phyloP scores from a whole-genome alignment of 2,797 vertebrate genomes.

The Limnodromus scolopaceus region DNA sequence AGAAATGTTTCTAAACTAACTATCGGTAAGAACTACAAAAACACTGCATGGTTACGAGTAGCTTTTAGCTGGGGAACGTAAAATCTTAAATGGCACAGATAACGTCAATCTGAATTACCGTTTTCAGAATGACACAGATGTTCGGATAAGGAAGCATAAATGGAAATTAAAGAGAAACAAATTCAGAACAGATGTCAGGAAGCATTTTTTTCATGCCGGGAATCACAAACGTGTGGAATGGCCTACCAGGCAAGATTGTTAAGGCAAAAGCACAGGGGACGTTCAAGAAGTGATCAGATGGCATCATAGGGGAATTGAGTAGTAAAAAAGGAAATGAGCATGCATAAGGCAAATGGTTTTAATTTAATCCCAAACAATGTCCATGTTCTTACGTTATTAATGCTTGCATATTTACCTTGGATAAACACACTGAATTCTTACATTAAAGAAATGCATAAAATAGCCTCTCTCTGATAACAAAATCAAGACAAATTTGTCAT shows the following conservation, averaged over 20 bases:
- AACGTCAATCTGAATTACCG: conserved; percentile 82
- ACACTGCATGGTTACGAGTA: conserved; percentile 67
- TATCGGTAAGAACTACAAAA: conserved; percentile 63
- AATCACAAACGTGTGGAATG: conserved; percentile 82
- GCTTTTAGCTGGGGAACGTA: conserved; percentile 81
- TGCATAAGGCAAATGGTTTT: conserved; percentile 75
- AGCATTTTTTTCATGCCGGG: conserved; percentile 80
- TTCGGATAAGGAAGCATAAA: conserved; percentile 86
- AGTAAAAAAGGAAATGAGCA: conserved; percentile 81
- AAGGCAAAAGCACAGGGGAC: conserved; percentile 79
- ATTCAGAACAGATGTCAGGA: conserved; percentile 86
- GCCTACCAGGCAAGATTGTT: conserved; percentile 80
- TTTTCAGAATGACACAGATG: conserved; percentile 85
- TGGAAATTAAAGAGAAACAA: conserved; percentile 88
- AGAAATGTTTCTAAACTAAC: conserved; percentile 27
- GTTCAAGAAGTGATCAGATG: conserved; percentile 79
- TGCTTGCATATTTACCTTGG: conserved; percentile 64
- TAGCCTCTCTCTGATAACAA: not conserved
- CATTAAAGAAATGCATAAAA: not conserved
- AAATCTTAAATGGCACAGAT: conserved; percentile 82
- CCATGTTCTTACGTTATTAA: conserved; percentile 54
- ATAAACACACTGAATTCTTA: conserved; percentile 55
- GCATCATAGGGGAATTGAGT: conserved; percentile 79
- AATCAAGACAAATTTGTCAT: not conserved
- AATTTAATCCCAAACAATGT: conserved; percentile 75